Conservation (phyloP, 1,140 invertebrate genomes). For the Drosophila nikananu region DNA sequence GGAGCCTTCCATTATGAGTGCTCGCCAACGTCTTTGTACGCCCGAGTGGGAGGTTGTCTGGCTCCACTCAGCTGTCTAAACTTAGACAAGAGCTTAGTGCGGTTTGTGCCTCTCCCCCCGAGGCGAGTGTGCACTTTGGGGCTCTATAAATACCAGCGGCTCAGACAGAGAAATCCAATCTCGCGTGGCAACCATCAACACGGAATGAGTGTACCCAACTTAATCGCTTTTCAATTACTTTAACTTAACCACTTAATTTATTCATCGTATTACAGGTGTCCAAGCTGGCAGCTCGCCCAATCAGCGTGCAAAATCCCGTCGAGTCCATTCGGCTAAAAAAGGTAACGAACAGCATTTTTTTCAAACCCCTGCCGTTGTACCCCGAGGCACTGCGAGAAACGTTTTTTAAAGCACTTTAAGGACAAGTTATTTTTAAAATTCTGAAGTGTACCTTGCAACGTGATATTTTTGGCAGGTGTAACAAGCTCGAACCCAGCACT, state of each 20-base stretch:
- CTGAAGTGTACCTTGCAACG: neutral
- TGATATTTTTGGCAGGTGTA: conserved; percentile 24
- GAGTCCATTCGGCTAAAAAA: conserved; percentile 44
- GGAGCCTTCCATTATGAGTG: conserved; percentile 2
- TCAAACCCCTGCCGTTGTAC: conserved; percentile 1
- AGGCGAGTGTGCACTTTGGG: neutral
- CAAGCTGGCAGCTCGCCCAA: conserved; percentile 68
- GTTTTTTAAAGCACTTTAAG: neutral
- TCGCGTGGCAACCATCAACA: conserved; percentile 2
- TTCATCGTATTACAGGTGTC: conserved; percentile 80
- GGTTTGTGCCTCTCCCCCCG: neutral
- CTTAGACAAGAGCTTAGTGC: conserved; percentile 1
- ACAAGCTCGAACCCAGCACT: conserved; percentile 25
- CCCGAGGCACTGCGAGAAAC: conserved; percentile 8
- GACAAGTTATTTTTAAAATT: neutral
- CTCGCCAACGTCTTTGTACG: neutral
- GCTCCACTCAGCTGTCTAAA: neutral
- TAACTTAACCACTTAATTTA: conserved; percentile 79
- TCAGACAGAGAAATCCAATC: conserved; percentile 41
- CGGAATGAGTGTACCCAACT: conserved; percentile 34
- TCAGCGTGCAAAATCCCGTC: conserved; percentile 62
- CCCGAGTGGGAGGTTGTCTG: neutral
- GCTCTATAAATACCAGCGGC: conserved; percentile 24
- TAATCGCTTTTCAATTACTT: conserved; percentile 83
- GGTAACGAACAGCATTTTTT: conserved; percentile 17